phyloP scores from a whole-genome alignment of 2,113 vertebrate species.

The Neomonachus schauinslandi region DNA sequence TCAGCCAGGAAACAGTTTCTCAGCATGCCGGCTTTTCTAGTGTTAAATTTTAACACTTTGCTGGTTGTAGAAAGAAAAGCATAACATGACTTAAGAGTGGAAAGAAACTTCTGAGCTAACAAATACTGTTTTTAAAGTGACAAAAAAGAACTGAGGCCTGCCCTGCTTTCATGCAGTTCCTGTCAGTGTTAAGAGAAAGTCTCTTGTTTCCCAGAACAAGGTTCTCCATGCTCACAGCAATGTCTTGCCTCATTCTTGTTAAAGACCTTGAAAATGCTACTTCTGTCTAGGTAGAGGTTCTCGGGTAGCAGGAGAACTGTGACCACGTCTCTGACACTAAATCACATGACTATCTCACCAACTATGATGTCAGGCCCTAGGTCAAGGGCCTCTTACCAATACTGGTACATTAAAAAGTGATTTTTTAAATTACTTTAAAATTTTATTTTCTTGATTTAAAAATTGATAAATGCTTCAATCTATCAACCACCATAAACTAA shows the following conservation, averaged over 20 bases:
- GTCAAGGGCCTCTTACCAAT: neutral
- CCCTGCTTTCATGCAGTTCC: neutral
- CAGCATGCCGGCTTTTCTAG: neutral
- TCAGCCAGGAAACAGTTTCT: neutral
- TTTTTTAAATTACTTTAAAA: neutral
- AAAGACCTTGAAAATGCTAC: neutral
- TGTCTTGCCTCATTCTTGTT: neutral
- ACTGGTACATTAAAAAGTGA: neutral
- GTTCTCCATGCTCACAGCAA: neutral
- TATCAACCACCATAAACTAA: neutral
- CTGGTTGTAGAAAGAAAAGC: neutral
- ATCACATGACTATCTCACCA: neutral
- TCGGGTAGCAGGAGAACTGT: neutral
- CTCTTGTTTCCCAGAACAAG: neutral
- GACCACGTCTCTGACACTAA: neutral
- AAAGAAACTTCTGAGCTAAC: neutral
- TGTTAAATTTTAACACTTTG: neutral
- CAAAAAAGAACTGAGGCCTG: neutral
- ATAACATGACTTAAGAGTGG: neutral
- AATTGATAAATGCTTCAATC: slow-evolving; percentile 10
- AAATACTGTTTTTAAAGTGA: neutral
- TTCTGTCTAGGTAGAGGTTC: neutral
- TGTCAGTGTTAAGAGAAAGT: neutral
- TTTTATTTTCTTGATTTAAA: neutral
- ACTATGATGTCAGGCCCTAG: neutral